These are phyloP conservation scores for Pediacus dermestoides DNA, from an alignment of 2,888 invertebrate species.

Conservation along the genomic window DNA sequence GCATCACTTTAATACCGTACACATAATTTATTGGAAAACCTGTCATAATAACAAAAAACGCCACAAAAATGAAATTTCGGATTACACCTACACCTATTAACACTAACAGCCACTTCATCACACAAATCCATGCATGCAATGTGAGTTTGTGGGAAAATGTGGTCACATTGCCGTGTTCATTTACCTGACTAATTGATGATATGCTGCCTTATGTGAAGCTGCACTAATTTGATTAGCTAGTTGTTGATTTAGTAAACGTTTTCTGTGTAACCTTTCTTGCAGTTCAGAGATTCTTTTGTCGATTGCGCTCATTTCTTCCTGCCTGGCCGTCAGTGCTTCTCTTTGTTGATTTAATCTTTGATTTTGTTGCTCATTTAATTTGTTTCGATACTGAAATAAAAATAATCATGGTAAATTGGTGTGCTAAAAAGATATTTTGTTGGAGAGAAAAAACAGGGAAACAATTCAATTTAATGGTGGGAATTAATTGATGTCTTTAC, in stretches of 20 bases:
- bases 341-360: constrained; percentile 84
- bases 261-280: constrained; percentile 85
- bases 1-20: too few species aligned
- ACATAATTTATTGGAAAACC: too few species aligned
- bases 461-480: too few species aligned
- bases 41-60: too few species aligned
- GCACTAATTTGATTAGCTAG: constrained; percentile 61
- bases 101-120: too few species aligned
- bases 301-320: constrained; percentile 88
- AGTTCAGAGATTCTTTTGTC: constrained; percentile 92
- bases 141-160: too few species aligned
- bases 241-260: constrained; percentile 79
- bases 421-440: not conserved
- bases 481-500: too few species aligned
- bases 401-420: too few species aligned
- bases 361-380: constrained; percentile 92
- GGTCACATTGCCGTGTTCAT: too few species aligned
- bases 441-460: not conserved
- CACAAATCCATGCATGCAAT: too few species aligned
- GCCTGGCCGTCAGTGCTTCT: constrained; percentile 80
- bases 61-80: too few species aligned
- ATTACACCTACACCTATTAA: too few species aligned
- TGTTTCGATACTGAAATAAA: constrained; percentile 82
- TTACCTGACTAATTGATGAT: constrained; percentile 48
- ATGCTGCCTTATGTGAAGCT: constrained; percentile 48